Conservation (phyloP, 2,888 invertebrate species). For the Cepaea hortensis region DNA sequence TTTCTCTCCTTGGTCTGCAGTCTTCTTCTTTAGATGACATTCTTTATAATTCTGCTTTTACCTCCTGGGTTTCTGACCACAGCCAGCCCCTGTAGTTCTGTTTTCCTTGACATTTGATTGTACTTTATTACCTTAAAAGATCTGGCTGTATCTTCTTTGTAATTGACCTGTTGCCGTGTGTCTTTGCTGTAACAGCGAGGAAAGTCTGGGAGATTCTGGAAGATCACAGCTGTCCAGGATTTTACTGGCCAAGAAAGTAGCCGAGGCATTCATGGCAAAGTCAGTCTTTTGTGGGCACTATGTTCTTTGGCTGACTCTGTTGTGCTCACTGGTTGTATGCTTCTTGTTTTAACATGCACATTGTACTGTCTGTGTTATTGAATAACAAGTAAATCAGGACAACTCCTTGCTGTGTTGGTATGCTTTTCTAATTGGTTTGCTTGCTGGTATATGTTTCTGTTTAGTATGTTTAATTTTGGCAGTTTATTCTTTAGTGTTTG, state of each 20-base stretch:
- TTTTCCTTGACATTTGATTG: no score
- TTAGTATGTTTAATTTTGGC: no score
- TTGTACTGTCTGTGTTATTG: neutral
- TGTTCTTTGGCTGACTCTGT: neutral
- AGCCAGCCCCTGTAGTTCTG: no score
- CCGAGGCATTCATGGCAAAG: conserved; percentile 65
- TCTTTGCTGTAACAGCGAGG: conserved; percentile 37
- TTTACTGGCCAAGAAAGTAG: conserved; percentile 61
- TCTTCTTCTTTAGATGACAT: no score
- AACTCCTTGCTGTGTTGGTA: no score
- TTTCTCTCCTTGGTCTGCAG: no score
- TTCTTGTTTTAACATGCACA: neutral
- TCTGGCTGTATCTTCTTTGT: neutral
- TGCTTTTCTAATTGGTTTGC: no score
- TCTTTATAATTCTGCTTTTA: no score
- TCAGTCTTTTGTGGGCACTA: conserved; percentile 52
- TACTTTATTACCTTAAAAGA: no score
- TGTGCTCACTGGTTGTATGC: neutral
- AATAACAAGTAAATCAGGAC: neutral
- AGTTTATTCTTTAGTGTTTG: no score
- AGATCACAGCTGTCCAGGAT: conserved; percentile 51
- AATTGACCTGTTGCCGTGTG: neutral
- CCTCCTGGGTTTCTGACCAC: no score
- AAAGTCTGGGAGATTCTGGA: neutral
- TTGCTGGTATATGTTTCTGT: no score